Conservation (phyloP, 2,797 vertebrate species). For the Rhincodon typus region DNA sequence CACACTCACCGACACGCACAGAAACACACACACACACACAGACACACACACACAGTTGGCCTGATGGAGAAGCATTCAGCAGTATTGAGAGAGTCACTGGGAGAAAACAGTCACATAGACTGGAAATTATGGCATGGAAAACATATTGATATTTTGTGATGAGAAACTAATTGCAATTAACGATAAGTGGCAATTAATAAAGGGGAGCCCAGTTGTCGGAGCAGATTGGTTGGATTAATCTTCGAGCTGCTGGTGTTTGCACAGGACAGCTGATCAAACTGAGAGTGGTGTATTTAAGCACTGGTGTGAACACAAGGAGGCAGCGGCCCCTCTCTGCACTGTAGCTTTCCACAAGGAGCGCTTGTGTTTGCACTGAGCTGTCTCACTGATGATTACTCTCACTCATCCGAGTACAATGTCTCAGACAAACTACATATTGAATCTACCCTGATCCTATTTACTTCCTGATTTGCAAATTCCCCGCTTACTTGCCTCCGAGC, state of each 20-base stretch:
- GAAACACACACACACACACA: no score
- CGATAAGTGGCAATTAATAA: background rate
- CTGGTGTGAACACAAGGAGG: background rate
- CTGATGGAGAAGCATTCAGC: no score
- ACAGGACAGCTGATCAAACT: background rate
- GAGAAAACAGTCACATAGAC: no score
- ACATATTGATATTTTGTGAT: no score
- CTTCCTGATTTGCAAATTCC: background rate
- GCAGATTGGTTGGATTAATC: background rate
- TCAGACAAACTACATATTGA: background rate
- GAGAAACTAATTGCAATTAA: background rate
- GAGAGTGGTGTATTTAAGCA: no score
- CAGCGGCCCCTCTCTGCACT: background rate
- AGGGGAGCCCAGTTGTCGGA: background rate
- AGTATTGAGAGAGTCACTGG: no score
- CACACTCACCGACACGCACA: no score
- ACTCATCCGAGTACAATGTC: background rate
- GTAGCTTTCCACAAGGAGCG: background rate
- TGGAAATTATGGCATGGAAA: no score
- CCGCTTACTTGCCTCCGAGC: background rate
- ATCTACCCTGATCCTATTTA: background rate
- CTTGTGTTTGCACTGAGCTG: background rate
- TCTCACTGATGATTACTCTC: background rate
- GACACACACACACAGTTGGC: no score
- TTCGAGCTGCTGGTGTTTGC: background rate